Percentiles rank a stretch among this genome's conserved stretches.
These are phyloP conservation scores for Sebastes iracundus DNA, from an alignment of 2,797 vertebrate species.

Conservation along the genomic window DNA sequence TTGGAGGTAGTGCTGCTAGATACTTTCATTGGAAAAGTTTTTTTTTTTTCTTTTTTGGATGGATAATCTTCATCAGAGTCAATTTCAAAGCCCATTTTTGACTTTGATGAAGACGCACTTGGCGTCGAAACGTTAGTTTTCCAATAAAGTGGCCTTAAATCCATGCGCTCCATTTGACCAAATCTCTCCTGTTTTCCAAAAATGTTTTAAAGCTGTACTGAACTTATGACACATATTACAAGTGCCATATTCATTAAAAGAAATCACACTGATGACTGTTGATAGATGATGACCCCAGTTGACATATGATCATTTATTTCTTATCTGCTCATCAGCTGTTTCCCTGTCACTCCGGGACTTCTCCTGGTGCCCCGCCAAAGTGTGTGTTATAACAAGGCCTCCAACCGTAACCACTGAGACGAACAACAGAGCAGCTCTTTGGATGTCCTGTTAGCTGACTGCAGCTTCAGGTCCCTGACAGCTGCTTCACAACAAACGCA, in stretches of 20 bases:
- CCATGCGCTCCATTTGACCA: not conserved
- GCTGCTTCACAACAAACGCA: slow-evolving; percentile 10
- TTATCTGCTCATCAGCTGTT: not conserved
- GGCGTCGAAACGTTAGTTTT: not conserved
- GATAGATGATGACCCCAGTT: not conserved
- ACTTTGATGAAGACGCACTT: not conserved
- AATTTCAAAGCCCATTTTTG: not conserved
- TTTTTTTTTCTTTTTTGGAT: not conserved
- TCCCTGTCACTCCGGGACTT: not conserved
- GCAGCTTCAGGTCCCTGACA: slow-evolving; percentile 7
- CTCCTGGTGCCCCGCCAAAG: not conserved
- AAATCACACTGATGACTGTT: not conserved
- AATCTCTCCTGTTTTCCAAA: not conserved
- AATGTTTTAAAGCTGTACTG: not conserved
- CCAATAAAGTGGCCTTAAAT: not conserved
- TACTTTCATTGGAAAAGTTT: no score
- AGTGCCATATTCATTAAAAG: not conserved
- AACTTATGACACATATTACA: not conserved
- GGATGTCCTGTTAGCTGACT: not conserved
- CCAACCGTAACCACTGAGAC: not conserved
- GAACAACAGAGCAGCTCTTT: slow-evolving; percentile 5
- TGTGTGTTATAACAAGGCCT: not conserved
- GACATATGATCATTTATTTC: not conserved
- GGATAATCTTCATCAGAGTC: not conserved
- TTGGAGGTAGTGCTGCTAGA: no score